Conservation (phyloP, 2,888 invertebrate genomes). For the Therioaphis trifolii region DNA sequence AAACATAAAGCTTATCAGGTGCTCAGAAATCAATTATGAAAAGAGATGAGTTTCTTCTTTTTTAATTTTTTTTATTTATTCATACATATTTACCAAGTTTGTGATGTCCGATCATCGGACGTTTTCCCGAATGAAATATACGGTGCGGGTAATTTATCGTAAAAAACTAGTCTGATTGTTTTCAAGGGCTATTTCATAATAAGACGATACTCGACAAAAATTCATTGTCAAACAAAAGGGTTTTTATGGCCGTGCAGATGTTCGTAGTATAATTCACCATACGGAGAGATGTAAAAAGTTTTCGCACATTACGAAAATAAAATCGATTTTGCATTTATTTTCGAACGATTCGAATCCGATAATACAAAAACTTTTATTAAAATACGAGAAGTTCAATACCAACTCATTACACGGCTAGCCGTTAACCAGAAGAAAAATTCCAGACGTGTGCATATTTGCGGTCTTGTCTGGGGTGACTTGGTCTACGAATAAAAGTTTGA, state of each 20-base stretch:
- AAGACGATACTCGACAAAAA: neutral
- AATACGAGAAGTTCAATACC: neutral
- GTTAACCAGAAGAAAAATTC: neutral
- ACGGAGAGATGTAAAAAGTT: constrained; percentile 25
- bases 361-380: constrained; percentile 20
- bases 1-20: no score
- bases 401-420: neutral
- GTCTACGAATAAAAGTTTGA: neutral
- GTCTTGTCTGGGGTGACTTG: neutral
- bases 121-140: neutral
- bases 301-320: constrained; percentile 22
- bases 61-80: no score
- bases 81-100: no score
- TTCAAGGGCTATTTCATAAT: neutral
- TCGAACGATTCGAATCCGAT: neutral
- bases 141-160: neutral
- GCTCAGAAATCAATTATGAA: no score
- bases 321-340: constrained; percentile 30
- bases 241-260: neutral
- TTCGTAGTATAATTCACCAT: constrained; percentile 3
- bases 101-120: no score
- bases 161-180: neutral
- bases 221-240: constrained; percentile 9
- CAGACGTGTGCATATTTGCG: neutral
- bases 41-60: no score